These are phyloP conservation scores for Ceyx cyanopectus DNA, from an alignment of 2,113 vertebrate species.

Conservation along the genomic window DNA sequence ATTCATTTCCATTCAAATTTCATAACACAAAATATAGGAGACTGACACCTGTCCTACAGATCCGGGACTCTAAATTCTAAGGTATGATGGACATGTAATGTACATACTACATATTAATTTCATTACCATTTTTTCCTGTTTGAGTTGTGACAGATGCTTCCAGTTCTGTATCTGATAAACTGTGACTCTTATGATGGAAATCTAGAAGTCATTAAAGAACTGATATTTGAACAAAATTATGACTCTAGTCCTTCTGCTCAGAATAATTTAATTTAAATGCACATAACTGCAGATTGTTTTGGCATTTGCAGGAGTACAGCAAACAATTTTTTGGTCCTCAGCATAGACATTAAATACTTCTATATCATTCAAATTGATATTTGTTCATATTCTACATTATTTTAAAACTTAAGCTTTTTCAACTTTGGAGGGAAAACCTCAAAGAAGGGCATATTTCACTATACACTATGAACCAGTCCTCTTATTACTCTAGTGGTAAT, in stretches of 20 bases:
- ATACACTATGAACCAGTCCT: background rate
- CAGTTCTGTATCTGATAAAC: background rate
- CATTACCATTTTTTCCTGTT: background rate
- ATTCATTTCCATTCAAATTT: background rate
- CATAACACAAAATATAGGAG: background rate
- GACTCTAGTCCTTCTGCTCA: background rate
- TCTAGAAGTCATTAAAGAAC: background rate
- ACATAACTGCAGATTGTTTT: background rate
- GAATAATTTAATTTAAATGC: background rate
- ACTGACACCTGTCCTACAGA: background rate
- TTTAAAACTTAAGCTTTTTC: background rate
- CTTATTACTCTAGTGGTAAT: background rate
- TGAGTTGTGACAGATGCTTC: background rate
- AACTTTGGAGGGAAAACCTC: background rate
- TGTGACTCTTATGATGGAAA: background rate
- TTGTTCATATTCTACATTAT: background rate
- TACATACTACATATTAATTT: background rate
- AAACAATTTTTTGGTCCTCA: background rate
- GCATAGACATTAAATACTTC: background rate
- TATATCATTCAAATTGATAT: background rate
- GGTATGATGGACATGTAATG: background rate
- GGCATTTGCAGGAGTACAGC: background rate
- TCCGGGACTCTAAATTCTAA: rapidly evolving
- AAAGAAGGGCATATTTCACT: background rate
- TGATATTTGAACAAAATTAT: background rate